Percentiles rank a stretch among this genome's conserved stretches.
Conservation (phyloP, 2,113 vertebrate species). For the Cochlearius cochlearius region DNA sequence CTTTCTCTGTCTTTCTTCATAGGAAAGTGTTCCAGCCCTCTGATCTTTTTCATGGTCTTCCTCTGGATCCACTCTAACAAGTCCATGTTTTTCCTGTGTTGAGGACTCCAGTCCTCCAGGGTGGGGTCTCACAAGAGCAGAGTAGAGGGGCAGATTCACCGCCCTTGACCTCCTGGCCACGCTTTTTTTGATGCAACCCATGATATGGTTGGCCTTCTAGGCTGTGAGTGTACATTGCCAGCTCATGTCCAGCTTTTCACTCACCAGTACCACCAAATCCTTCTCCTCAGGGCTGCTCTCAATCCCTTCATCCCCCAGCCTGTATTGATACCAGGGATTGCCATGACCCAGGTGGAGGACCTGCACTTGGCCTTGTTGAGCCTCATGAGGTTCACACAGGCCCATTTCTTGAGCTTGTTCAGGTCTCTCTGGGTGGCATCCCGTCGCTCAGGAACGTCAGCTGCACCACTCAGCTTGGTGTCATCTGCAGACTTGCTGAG, state of each 20-base stretch:
- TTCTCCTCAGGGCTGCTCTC: background rate
- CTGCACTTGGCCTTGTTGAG: background rate
- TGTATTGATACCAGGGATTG: fast-evolving
- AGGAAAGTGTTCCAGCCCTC: background rate
- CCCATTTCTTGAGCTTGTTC: background rate
- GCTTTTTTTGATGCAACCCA: background rate
- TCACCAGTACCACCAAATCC: background rate
- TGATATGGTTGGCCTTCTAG: too few species aligned
- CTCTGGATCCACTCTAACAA: background rate
- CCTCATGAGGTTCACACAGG: background rate
- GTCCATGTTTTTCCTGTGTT: background rate
- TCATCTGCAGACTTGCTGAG: background rate
- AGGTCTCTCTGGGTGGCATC: background rate
- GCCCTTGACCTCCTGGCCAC: background rate
- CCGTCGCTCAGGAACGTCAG: background rate
- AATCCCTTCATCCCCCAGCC: background rate
- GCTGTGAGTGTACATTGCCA: background rate
- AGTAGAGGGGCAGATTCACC: background rate
- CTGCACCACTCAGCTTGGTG: background rate
- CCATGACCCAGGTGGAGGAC: fast-evolving
- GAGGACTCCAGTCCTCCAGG: background rate
- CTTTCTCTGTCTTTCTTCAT: background rate
- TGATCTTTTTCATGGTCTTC: background rate
- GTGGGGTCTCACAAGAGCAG: background rate
- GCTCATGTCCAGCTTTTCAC: background rate